Conservation (phyloP, 2,888 invertebrate genomes). For the Hoplodrina ambigua region DNA sequence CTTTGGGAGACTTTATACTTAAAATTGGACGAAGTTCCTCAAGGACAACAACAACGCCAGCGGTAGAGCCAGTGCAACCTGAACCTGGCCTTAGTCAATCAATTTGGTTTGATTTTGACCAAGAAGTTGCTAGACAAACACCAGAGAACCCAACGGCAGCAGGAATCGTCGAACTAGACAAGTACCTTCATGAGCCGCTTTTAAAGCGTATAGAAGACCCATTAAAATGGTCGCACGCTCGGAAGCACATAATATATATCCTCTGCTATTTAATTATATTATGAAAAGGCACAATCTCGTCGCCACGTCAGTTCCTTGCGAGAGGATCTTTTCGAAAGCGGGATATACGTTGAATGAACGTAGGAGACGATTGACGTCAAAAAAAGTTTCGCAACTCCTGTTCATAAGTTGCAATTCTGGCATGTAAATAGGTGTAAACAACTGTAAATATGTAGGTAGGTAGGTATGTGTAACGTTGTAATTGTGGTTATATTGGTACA, state of each 20-base stretch:
- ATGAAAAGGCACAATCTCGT: constrained; percentile 24
- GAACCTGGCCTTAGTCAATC: constrained; percentile 9
- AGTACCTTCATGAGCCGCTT: constrained; percentile 8
- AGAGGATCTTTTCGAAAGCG: constrained; percentile 44
- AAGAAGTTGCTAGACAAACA: constrained; percentile 18
- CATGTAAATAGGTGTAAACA: no score
- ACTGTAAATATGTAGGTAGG: no score
- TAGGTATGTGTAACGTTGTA: no score
- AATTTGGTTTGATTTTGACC: constrained; percentile 19
- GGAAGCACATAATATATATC: constrained; percentile 6
- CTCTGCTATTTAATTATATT: background rate
- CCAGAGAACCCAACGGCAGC: constrained; percentile 9
- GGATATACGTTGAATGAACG: constrained; percentile 40
- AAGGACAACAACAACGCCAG: constrained; percentile 5
- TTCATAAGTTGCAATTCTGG: no score
- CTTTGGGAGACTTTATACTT: constrained; percentile 8
- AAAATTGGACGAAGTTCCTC: constrained; percentile 18
- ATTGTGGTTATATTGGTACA: no score
- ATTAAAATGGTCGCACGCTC: constrained; percentile 19
- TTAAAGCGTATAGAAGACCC: constrained; percentile 13
- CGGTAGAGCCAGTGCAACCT: constrained; percentile 6
- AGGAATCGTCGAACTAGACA: background rate
- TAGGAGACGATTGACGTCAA: constrained; percentile 40
- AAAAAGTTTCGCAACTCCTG: no score
- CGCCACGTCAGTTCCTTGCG: constrained; percentile 40